Percentiles rank a stretch among this genome's conserved stretches.
phyloP scores from a whole-genome alignment of 2,888 invertebrate genomes.

The Allygus modestus region DNA sequence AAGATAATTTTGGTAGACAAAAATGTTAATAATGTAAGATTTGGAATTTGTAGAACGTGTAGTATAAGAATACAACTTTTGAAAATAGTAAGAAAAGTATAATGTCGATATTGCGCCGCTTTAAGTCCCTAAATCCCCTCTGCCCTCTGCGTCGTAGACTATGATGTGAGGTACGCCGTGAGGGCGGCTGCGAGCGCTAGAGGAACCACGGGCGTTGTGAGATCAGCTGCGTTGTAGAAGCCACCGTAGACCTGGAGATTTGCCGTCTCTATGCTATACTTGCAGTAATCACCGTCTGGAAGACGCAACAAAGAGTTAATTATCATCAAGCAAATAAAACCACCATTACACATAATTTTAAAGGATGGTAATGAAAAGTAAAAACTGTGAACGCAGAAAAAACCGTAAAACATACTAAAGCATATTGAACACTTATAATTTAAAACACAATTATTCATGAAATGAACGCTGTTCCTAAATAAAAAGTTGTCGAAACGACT shows the following conservation, averaged over 20 bases:
- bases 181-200: not conserved
- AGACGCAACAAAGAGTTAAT: constrained; percentile 66
- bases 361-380: too few species aligned
- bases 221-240: constrained; percentile 80
- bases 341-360: not conserved
- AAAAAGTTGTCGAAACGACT: too few species aligned
- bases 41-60: too few species aligned
- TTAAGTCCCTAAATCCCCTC: not conserved
- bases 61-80: too few species aligned
- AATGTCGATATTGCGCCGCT: not conserved
- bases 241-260: constrained; percentile 92
- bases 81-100: too few species aligned
- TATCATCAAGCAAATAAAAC: constrained; percentile 63
- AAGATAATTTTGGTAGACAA: too few species aligned
- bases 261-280: constrained; percentile 92
- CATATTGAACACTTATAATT: too few species aligned
- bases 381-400: too few species aligned
- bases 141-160: not conserved
- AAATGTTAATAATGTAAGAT: too few species aligned
- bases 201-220: not conserved
- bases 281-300: constrained; percentile 91
- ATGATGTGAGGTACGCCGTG: not conserved
- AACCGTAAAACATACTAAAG: too few species aligned
- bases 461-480: too few species aligned
- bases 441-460: too few species aligned